These are phyloP conservation scores for Mus caroli DNA, from an alignment of 2,797 vertebrate species.

Conservation along the genomic window DNA sequence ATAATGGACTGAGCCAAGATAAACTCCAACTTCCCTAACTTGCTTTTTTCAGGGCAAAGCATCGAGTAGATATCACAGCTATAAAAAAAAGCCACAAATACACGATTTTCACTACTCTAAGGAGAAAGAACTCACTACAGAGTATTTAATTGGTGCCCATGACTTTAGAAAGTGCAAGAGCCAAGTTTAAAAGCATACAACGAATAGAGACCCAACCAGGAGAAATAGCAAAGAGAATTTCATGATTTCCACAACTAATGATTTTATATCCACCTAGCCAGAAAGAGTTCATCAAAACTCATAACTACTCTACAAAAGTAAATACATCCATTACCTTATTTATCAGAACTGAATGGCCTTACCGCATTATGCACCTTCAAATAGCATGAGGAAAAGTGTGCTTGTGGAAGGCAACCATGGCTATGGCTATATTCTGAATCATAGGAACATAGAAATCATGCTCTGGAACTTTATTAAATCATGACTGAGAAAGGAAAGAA, in stretches of 20 bases:
- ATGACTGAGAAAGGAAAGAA: constrained; percentile 4
- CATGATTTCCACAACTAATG: neutral
- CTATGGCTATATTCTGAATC: neutral
- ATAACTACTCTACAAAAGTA: neutral
- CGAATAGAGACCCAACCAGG: neutral
- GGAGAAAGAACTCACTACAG: neutral
- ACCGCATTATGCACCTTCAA: neutral
- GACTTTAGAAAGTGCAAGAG: constrained; percentile 15
- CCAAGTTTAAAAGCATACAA: neutral
- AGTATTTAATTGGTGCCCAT: constrained; percentile 16
- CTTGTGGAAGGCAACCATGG: neutral
- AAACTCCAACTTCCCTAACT: neutral
- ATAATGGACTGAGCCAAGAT: neutral
- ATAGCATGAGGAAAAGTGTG: neutral
- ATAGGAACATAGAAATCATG: accelerated
- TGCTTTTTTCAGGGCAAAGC: neutral
- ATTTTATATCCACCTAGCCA: neutral
- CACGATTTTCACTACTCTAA: neutral
- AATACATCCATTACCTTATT: neutral
- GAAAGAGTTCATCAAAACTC: neutral
- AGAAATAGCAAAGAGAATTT: constrained; percentile 36
- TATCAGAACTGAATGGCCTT: neutral
- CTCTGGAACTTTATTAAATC: neutral
- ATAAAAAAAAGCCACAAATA: neutral
- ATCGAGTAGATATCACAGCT: neutral